Base-by-base conservation (phyloP, 1,140 invertebrate species). In the Theocolax elegans region DNA sequence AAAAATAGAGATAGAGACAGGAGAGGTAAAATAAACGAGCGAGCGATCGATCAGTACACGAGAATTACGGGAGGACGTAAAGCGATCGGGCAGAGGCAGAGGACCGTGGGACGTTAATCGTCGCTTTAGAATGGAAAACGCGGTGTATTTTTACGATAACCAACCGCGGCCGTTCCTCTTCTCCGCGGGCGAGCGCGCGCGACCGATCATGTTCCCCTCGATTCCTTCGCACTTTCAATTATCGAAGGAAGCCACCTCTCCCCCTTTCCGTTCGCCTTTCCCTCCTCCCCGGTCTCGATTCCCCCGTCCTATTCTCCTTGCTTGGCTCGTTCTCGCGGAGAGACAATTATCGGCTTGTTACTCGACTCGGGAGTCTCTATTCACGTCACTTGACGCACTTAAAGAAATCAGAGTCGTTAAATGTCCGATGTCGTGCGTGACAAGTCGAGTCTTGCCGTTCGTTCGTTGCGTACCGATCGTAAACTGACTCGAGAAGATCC, bases 371-470 rank as follows among this genome's bases (percentile, higher is more conserved):
- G 15, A 29, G 35, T 53, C 19, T 59, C 31, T 53, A 60, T 53
- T 68, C 56, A 35, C 31, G 46, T 67, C 19, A 58, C 46, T 67
- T 67, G 44, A 62, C 35, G 56, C 23, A 42, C 46, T 53, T 38
- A 25, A 60, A 60, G 44, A 67, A 58, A 67, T 60, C 46, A 62
- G n/a, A 49, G 31, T 68, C 44, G 25, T 60, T 51, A 68, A 60
- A 68, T 51, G 58, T 51, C 38, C 19, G 25, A 44, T 3, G 25
- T n/a, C 23, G 27, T 17, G 38, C 64, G 35, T 27, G 48, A 65
- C 31, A 42, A 51, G 21, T 13, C 15, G 7, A 2, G n/a, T 42
- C 31, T 40, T 31, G 25, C 27, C 25, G 15, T 53, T 51, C 10
- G 31, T 6, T 35, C 31, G 31, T 35, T 35, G 10, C n/a, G n/a